Base-by-base conservation (phyloP, 2,797 vertebrate species). In the Naso thynnoides region DNA sequence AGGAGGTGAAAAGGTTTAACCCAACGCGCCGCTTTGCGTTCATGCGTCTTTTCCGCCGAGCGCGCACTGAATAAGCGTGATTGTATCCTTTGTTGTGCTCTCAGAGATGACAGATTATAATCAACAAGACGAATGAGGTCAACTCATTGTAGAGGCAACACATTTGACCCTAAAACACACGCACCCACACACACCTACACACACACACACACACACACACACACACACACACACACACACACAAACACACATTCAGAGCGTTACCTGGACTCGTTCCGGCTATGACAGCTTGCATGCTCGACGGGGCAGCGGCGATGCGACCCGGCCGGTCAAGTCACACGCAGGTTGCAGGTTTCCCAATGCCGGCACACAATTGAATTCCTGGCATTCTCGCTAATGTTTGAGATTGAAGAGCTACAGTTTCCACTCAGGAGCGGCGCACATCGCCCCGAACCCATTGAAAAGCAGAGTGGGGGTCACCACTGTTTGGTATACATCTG, bases 401-500 rank as follows among this genome's bases (percentile, higher is more conserved):
- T 96, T 94, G 91, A 94, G 93, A 92, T 85, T 87, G 91, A 93
- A 88, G 92, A 88, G 82, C 92, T 92, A 92, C 92, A 89, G 90
- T 91, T 96, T 96, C 93, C 95, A 96, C 88, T 87, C 74, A 86
- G 88, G 91, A 89, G 91, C 91, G 91, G 87, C 83, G 83, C 86
- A 85, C 91, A 93, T 95, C 93, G 93, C 91, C 93, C 87, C 86
- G 71, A 90, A 85, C 83, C 94, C 91, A 94, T 94, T 95, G 93
- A 96, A 95, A 96, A 93, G 91, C 89, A 92, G 94, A 93, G 91
- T 78, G 69, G 82, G 85, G 95, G 95, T 96, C 95, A 95, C 92
- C 89, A 89, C 73, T 97, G 95, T 97, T 98, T 97, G 95, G 95
- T 95, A 92, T 90, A 92, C 94, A 94, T 93, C 92, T 91, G 92